These are phyloP conservation scores for Ceratothoa steindachneri DNA, from an alignment of 2,888 invertebrate species.

Conservation along the genomic window DNA sequence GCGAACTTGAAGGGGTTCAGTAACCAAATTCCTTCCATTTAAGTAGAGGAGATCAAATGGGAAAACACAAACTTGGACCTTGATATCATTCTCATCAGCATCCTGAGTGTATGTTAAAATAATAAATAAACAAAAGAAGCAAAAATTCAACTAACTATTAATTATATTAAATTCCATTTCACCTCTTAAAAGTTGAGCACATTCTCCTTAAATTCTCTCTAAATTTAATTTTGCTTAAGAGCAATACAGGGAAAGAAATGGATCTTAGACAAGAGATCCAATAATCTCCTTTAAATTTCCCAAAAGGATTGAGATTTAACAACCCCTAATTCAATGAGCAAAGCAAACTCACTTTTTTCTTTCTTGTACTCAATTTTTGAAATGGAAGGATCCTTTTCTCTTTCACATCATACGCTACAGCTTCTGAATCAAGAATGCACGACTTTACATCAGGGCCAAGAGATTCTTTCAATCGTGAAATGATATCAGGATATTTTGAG, in stretches of 20 bases:
- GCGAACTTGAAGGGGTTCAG: slow-evolving; percentile 68
- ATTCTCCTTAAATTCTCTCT: too few species aligned
- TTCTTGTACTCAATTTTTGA: slow-evolving; percentile 89
- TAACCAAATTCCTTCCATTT: slow-evolving; percentile 80
- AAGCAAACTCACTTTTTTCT: slow-evolving; percentile 77
- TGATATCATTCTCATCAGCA: slow-evolving; percentile 69
- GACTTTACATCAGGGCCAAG: slow-evolving; percentile 60
- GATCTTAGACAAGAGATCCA: too few species aligned
- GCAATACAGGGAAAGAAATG: too few species aligned
- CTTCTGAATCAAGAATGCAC: slow-evolving; percentile 92
- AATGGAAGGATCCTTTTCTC: slow-evolving; percentile 89
- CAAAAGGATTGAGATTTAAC: too few species aligned
- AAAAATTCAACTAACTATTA: too few species aligned
- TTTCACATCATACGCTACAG: slow-evolving; percentile 90
- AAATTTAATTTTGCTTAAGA: too few species aligned
- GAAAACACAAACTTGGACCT: slow-evolving; percentile 89
- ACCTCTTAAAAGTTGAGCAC: too few species aligned
- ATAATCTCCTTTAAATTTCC: too few species aligned
- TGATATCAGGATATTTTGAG: slow-evolving; percentile 91
- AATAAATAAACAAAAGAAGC: too few species aligned
- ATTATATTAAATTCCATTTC: too few species aligned
- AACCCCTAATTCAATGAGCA: too few species aligned
- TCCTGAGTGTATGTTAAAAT: slow-evolving; percentile 58
- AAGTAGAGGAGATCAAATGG: slow-evolving; percentile 92
- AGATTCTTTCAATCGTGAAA: slow-evolving; percentile 61